Percentiles rank a stretch among this genome's conserved stretches.
Evolutionary conservation across 2,888 invertebrate species (phyloP).

Genomic region (Brenthis ino): DNA sequence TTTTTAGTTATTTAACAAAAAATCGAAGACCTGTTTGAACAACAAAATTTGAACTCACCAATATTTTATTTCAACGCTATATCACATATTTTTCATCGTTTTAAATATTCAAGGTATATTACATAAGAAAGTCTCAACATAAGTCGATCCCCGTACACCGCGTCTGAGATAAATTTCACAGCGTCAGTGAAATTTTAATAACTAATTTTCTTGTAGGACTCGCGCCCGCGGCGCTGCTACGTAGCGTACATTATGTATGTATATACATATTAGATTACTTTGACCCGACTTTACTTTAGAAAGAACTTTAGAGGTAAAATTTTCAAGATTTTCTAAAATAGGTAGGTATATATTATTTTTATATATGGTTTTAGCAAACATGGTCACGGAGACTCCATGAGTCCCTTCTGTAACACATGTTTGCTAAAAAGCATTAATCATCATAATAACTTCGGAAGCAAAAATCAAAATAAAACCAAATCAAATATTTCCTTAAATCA

Average conservation of each 20-base stretch:
- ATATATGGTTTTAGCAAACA: too few species aligned
- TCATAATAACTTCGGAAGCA: too few species aligned
- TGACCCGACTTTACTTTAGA: slow-evolving; percentile 13
- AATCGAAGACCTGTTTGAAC: too few species aligned
- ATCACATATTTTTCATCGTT: not conserved
- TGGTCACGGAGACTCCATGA: too few species aligned
- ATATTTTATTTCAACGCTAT: too few species aligned
- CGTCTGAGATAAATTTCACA: slow-evolving; percentile 78
- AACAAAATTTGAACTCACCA: too few species aligned
- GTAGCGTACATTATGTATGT: slow-evolving; percentile 21
- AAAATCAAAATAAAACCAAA: too few species aligned
- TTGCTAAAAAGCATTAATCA: too few species aligned
- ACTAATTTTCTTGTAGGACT: slow-evolving; percentile 82
- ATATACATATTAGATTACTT: slow-evolving; percentile 24
- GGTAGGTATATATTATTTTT: not conserved
- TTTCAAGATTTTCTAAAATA: not conserved
- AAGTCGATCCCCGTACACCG: slow-evolving; percentile 44
- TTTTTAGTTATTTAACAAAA: too few species aligned
- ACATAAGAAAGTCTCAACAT: slow-evolving; percentile 56
- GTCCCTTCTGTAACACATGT: too few species aligned
- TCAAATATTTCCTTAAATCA: too few species aligned
- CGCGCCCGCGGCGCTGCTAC: slow-evolving; percentile 50
- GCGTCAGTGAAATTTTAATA: slow-evolving; percentile 83
- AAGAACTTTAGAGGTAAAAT: not conserved
- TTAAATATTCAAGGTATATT: slow-evolving; percentile 36